Percentiles rank a stretch among this genome's conserved stretches.
These are phyloP conservation scores for Nothoprocta pentlandii DNA, from an alignment of 2,113 vertebrate species.

Conservation along the genomic window DNA sequence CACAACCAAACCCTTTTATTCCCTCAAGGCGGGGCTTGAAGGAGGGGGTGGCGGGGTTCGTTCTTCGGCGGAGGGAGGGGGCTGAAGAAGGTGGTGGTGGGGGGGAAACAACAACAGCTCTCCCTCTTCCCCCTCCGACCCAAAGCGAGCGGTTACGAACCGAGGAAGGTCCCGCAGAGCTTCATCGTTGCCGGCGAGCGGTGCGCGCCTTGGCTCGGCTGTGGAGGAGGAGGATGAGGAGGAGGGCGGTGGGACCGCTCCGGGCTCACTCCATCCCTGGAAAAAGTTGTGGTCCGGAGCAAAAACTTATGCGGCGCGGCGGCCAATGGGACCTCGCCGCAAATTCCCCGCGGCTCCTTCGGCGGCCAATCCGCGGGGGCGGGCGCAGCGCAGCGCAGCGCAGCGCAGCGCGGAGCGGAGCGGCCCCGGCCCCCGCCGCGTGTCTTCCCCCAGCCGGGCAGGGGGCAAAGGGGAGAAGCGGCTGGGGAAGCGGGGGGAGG, in stretches of 20 bases:
- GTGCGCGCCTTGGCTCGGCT: neutral
- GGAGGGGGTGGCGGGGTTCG: neutral
- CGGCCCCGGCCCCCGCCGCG: neutral
- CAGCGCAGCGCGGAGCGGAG: neutral
- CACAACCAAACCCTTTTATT: neutral
- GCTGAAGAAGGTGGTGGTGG: too few relatives aligned
- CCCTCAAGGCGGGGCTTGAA: neutral
- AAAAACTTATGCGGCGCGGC: conserved; percentile 81
- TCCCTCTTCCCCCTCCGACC: neutral
- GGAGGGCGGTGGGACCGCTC: neutral
- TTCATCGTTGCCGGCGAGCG: conserved; percentile 83
- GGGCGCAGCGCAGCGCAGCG: conserved; percentile 69
- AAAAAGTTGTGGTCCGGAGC: conserved; percentile 86
- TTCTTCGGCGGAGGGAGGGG: neutral
- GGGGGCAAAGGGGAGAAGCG: neutral
- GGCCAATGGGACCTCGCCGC: conserved; percentile 82
- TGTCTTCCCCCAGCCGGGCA: neutral
- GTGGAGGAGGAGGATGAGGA: neutral
- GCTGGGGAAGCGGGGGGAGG: neutral
- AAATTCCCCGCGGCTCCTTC: conserved; percentile 67
- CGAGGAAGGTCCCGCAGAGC: conserved; percentile 92
- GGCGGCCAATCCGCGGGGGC: conserved; percentile 80
- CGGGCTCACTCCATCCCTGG: conserved; percentile 78
- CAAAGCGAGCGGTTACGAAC: conserved; percentile 79
- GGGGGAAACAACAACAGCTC: neutral